Percentiles rank a stretch among this genome's conserved stretches.
These are phyloP conservation scores for Pseudopodoces humilis DNA, from an alignment of 2,113 vertebrate species.

Conservation along the genomic window DNA sequence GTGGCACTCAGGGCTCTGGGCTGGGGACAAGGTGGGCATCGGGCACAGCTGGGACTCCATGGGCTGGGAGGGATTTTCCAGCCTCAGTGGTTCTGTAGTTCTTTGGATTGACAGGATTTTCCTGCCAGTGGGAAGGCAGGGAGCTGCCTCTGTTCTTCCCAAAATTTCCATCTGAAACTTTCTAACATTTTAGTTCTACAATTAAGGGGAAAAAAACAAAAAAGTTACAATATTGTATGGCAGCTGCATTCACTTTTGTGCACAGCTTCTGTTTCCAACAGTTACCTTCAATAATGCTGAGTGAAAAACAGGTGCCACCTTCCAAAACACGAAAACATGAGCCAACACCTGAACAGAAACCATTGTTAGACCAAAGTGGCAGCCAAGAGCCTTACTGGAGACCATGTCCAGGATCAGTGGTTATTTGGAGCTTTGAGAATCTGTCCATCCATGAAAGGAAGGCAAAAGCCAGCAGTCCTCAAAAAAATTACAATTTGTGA, in stretches of 20 bases:
- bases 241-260: not conserved
- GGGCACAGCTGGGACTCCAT: fast-evolving
- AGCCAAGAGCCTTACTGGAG: not conserved
- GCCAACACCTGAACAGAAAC: not conserved
- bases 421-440: not conserved
- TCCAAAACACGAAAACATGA: not conserved
- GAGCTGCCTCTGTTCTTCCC: not conserved
- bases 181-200: not conserved
- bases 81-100: fast-evolving
- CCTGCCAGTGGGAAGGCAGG: not conserved
- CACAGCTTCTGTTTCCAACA: not conserved
- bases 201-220: not conserved
- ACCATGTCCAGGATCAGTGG: not conserved
- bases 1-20: not conserved
- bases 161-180: not conserved
- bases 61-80: fast-evolving
- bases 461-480: not conserved
- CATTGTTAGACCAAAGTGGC: not conserved
- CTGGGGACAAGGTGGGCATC: fast-evolving
- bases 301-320: not conserved
- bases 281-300: not conserved
- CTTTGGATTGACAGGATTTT: not conserved
- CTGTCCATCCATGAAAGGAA: not conserved
- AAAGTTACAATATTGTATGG: not conserved
- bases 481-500: not conserved